phyloP scores from a whole-genome alignment of 2,113 vertebrate genomes.

The Varanus komodoensis region DNA sequence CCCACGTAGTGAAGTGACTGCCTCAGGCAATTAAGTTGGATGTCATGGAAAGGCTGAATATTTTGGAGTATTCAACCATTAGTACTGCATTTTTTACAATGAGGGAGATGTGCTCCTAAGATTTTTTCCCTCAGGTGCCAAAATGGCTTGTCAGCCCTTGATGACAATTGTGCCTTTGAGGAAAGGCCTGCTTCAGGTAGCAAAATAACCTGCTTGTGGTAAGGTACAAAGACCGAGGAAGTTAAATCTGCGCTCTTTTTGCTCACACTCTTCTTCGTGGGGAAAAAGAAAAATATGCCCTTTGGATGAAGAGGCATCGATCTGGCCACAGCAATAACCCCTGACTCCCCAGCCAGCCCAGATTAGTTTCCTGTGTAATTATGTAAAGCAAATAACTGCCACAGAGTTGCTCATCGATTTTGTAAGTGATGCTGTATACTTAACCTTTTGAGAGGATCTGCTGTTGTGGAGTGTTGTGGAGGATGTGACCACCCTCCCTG shows the following conservation, averaged over 20 bases:
- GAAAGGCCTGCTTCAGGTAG: too few species aligned
- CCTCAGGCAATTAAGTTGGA: too few species aligned
- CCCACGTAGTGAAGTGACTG: too few species aligned
- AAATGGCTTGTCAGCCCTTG: too few species aligned
- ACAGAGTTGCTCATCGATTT: slow-evolving; percentile 73
- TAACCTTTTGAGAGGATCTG: slow-evolving; percentile 78
- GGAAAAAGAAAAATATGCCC: neutral
- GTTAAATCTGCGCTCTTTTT: neutral
- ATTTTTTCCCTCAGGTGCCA: too few species aligned
- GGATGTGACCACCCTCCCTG: neutral
- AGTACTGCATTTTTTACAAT: too few species aligned
- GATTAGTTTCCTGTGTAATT: slow-evolving; percentile 58
- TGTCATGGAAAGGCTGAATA: too few species aligned
- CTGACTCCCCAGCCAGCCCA: neutral
- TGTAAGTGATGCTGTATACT: slow-evolving; percentile 79
- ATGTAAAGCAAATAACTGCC: slow-evolving; percentile 78
- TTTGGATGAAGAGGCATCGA: slow-evolving; percentile 13
- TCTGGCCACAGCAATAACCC: slow-evolving; percentile 8
- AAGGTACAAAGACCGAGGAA: neutral
- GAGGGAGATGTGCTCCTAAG: too few species aligned
- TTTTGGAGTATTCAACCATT: too few species aligned
- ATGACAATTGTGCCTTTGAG: too few species aligned
- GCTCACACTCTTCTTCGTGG: neutral
- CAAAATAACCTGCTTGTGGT: neutral
- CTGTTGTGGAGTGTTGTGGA: slow-evolving; percentile 45